Evolutionary conservation across 1,140 invertebrate genomes (phyloP), one percentile per base, ranked within the genome.

Genomic region (Episyrphus balteatus): DNA sequence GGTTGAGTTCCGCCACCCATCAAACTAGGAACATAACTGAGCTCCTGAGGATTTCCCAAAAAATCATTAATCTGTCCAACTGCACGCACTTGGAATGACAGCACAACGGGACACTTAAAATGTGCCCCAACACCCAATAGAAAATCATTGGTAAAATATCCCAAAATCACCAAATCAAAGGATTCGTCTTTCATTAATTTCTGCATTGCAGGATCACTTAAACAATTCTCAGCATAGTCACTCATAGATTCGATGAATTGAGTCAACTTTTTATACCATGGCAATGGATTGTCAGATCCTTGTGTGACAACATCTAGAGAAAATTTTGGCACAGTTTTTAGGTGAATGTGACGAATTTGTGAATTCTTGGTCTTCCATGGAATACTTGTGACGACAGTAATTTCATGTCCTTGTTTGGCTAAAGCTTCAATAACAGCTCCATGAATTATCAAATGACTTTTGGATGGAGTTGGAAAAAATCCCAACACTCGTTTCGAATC

Each of bases 321-420:
- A 8, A 26, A 26, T 26, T 26, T 26, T 26, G 21, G 21, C 3
- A 26, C 21, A 26, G 21, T 26, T 26, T 26, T 26, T 5, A 26
- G 21, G 3, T 26, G 21, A 26, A 26, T 26, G 8, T 26, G 21
- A 26, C 21, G 21, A 26, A 26, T 3, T 26, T 26, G 21, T 5
- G 21, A 8, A 3, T 26, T 3, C 21, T 26, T 26, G 3, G 21
- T 5, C 8, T 3, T 26, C 21, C 21, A 26, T 3, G 21, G 21
- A 8, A 26, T 26, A 7, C 47, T 19, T 6, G 52, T 47, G 14
- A 61, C 21, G 11, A 59, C 53, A 10, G 55, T 59, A 5, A 62
- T 49, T 38, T 62, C 42, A 41, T 62, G 59, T 14, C 59, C 59
- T 15, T 48, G 50, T 8, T 54, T 19, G 10, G 47, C 50, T 14